These are phyloP conservation scores for Calonectris borealis DNA, from an alignment of 2,113 vertebrate species.

Conservation along the genomic window DNA sequence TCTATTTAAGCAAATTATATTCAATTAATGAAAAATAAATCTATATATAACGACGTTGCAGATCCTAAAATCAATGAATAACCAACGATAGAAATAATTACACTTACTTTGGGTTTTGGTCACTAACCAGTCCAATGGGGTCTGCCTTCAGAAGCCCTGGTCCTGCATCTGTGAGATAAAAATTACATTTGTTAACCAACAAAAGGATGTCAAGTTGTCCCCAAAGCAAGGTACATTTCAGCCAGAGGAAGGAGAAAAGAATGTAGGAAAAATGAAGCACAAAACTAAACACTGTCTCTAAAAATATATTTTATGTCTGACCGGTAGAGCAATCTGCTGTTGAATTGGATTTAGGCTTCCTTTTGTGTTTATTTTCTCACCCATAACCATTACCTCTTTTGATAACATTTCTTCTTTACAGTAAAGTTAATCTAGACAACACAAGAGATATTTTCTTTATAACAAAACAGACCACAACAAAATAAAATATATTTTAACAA, in stretches of 20 bases:
- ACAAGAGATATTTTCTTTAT: not conserved
- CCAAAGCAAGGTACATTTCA: not conserved
- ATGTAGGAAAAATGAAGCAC: not conserved
- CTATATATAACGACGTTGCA: not conserved
- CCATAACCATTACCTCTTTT: not conserved
- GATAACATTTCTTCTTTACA: not conserved
- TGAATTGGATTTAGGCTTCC: not conserved
- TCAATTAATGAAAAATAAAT: not conserved
- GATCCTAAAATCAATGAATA: not conserved
- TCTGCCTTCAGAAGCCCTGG: not conserved
- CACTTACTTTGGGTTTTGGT: rapidly evolving
- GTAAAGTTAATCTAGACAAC: not conserved
- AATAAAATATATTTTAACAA: not conserved
- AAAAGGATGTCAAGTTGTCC: not conserved
- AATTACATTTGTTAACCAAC: not conserved
- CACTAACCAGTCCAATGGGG: not conserved
- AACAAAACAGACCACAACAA: not conserved
- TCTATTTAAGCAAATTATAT: not conserved
- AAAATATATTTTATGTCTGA: not conserved
- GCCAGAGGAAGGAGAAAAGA: not conserved
- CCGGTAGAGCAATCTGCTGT: not conserved
- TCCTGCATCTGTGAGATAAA: not conserved
- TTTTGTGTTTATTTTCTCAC: not conserved
- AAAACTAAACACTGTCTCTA: not conserved
- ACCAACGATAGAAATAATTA: not conserved